phyloP scores from a whole-genome alignment of 1,140 invertebrate genomes.

The Formica selysi region DNA sequence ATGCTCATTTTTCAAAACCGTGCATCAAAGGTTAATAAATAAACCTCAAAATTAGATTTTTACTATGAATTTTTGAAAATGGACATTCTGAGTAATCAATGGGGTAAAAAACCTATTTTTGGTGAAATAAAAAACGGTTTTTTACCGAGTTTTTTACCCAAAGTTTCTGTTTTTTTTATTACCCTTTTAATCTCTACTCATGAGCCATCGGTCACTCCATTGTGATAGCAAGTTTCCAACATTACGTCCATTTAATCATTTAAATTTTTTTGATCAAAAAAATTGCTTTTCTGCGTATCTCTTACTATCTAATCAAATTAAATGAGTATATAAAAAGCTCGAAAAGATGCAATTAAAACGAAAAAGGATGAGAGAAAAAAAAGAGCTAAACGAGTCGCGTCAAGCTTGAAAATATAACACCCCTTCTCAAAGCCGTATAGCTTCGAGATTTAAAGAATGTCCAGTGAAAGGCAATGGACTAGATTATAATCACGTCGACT shows the following conservation, averaged over 20 bases:
- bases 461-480: slow-evolving; percentile 75
- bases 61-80: no score
- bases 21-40: no score
- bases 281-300: background rate
- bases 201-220: background rate
- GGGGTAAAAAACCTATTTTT: no score
- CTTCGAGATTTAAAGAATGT: slow-evolving; percentile 69
- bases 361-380: background rate
- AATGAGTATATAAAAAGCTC: no score
- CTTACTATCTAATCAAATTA: no score
- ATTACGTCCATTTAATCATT: slow-evolving; percentile 19
- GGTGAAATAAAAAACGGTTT: no score
- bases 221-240: slow-evolving; percentile 35
- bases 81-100: no score
- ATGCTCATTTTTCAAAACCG: no score
- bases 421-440: background rate
- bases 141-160: no score
- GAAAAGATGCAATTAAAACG: background rate
- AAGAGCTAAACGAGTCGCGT: background rate
- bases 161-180: no score
- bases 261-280: slow-evolving; percentile 34
- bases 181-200: no score
- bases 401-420: background rate
- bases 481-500: slow-evolving; percentile 57
- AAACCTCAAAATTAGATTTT: no score